Evolutionary conservation across 2,113 vertebrate species (phyloP), one percentile per base, ranked within the genome.

Genomic region (Alligator sinensis): DNA sequence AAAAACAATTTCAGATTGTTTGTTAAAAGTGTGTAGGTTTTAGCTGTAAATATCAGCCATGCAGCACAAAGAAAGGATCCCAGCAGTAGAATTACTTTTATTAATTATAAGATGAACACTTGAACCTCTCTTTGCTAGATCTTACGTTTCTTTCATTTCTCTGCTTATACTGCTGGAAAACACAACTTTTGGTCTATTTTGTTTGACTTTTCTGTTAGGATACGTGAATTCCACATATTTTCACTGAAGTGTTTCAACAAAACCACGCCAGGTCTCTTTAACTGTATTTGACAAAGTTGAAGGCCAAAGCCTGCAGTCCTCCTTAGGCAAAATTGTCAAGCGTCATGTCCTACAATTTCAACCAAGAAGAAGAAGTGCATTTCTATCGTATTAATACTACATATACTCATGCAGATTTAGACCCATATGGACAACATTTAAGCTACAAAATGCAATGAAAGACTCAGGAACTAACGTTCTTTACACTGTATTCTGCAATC

Each of bases 71-170:
- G 86, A 94, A 11, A 63, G 59, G 12, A 27, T 94, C 83, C 92
- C 95, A 78, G 78, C 88, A 95, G 38, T 72, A 96, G 66, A 57
- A 90, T 87, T 81, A 93, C 88, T 91, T 94, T 91, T 92, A 93
- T 83, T 97, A 95, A 95, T 91, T 93, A 91, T 94, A 93, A 89
- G 91, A 61, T 34, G 16, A 87, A 93, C 54, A 77, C 24, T 77
- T 93, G 89, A 95, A 87, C 95, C 90, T 59, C 88, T 66, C 75
- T 61, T 86, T 59, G 58, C 61, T 59, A 38, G 6, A 59, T 82
- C 80, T n/a, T 28, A 2, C 2, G 34, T 61, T 68, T 78, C 60
- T 13, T 74, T 25, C 66, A 11, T 80, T 83, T 79, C 91, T 93
- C 62, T 60, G 21, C 60, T 17, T 82, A 66, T 60, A 57, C 16